Conservation (phyloP, 2,797 vertebrate genomes). For the Tokudaia muenninki region DNA sequence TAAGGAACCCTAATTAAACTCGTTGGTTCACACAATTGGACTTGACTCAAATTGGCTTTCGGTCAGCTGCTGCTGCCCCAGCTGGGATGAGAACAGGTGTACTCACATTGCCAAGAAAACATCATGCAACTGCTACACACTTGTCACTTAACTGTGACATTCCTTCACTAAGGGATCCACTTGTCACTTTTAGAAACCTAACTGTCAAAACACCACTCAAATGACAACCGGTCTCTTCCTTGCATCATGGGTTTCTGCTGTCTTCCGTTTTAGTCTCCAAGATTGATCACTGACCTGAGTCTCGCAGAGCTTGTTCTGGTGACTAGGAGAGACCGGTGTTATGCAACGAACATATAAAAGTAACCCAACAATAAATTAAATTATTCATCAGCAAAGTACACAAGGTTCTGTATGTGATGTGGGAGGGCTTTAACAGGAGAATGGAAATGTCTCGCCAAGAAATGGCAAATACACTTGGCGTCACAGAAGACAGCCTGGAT, state of each 20-base stretch:
- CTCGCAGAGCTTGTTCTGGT: not conserved
- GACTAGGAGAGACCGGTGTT: not conserved
- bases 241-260: not conserved
- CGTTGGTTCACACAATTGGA: not conserved
- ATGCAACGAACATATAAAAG: not conserved
- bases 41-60: not conserved
- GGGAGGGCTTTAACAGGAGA: not conserved
- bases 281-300: accelerated
- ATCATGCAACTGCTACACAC: too few relatives aligned
- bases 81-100: not conserved
- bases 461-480: not conserved
- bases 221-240: not conserved
- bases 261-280: not conserved
- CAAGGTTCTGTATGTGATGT: not conserved
- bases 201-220: not conserved
- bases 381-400: constrained; percentile 1
- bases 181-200: constrained; percentile 13
- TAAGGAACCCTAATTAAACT: not conserved
- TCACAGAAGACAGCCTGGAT: not conserved
- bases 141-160: not conserved
- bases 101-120: not conserved
- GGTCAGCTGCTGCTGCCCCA: not conserved
- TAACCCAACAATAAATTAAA: not conserved
- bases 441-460: not conserved
- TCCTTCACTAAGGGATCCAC: not conserved